phyloP scores from a whole-genome alignment of 2,113 vertebrate genomes.

The Sturnus vulgaris region DNA sequence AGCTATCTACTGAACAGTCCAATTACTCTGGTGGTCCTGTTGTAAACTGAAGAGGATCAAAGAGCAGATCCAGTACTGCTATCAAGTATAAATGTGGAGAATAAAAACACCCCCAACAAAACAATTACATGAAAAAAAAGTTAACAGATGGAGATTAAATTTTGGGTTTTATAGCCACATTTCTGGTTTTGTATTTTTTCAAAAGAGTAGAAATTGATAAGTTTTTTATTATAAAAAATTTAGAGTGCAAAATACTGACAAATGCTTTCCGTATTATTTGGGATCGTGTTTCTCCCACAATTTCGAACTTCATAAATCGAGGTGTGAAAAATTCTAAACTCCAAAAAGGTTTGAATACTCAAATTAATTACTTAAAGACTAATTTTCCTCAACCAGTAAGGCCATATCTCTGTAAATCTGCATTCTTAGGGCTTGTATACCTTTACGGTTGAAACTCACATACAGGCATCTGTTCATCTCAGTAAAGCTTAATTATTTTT shows the following conservation, averaged over 20 bases:
- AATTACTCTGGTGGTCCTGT: neutral
- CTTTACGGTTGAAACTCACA: neutral
- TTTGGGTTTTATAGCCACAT: neutral
- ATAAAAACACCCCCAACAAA: neutral
- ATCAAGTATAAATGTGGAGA: neutral
- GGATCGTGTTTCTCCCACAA: neutral
- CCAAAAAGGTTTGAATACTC: neutral
- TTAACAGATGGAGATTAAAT: neutral
- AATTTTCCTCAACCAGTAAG: neutral
- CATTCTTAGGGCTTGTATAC: neutral
- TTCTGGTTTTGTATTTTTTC: neutral
- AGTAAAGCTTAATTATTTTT: neutral
- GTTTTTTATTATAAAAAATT: neutral
- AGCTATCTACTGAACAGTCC: neutral
- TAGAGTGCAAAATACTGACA: neutral
- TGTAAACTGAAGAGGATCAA: neutral
- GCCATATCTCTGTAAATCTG: neutral
- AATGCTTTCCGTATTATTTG: neutral
- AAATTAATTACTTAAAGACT: neutral
- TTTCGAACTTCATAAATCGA: neutral
- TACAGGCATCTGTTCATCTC: neutral
- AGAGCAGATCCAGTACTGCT: neutral
- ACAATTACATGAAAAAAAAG: neutral
- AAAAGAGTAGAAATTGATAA: neutral
- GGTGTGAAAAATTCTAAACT: neutral